Base-by-base conservation (phyloP, 2,113 vertebrate genomes). In the Lontra canadensis region DNA sequence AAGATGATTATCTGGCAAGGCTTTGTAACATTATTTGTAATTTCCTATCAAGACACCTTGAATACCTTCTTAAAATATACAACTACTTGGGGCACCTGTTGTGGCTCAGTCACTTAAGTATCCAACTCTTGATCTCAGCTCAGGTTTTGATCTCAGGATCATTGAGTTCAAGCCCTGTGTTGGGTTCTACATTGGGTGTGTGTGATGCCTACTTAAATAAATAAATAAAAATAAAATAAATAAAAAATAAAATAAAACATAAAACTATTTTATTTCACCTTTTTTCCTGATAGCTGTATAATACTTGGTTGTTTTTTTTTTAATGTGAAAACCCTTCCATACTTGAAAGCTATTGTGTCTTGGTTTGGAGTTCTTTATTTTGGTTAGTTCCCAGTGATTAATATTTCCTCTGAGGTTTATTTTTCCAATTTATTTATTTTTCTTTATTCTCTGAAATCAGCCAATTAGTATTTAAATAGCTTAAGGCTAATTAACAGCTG, bases 21-120 rank as follows among this genome's bases (percentile, higher is more conserved):
- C 12, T 57, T 20, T 93, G 52, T 88, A 88, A 57, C 65, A 21
- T 3, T 14, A 13, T 39, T 20, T 93, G 44, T 88, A 88, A n/a
- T 52, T 83, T 81, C n/a, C 34, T 92, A 44, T 73, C 44, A 89
- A 76, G 59, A 63, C 4, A 69, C 4, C 4, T 49, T 36, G 11
- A 84, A 95, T 93, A 95, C 3, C 44, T 90, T 94, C 71, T 74
- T 87, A 87, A 96, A 90, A 63, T 92, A 69, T 25, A 63, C 20
- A 81, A 20, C 29, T 78, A 73, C 15, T 71, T 42, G 18, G 67
- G 18, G 67, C 8, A 6, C 18, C 4, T 36, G 7, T 18, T 18
- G 18, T 69, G 67, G 34, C 18, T 69, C 67, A 69, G 34, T 36
- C n/a, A 69, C 8, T 36, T 69, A 69, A 69, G 18, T 69, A 20